Evolutionary conservation across 2,113 vertebrate genomes (phyloP).

Genomic region (Rattus rattus): DNA sequence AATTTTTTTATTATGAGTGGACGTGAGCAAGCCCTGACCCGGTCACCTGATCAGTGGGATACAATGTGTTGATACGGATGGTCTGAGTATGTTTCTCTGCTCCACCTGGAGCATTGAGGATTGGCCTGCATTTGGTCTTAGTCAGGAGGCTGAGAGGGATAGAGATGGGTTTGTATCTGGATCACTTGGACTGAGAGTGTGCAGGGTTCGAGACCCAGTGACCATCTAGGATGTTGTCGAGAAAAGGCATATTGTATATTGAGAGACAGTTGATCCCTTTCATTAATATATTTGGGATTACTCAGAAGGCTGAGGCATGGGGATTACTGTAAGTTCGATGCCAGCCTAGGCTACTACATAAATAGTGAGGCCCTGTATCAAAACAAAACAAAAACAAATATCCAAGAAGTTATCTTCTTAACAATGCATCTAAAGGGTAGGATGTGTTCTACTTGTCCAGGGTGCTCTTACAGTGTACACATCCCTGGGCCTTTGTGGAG

Average conservation of each 20-base stretch:
- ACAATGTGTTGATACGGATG: not conserved
- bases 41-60: not conserved
- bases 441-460: not conserved
- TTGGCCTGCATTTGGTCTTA: not conserved
- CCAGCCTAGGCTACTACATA: not conserved
- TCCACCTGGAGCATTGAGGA: not conserved
- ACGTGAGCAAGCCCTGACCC: not conserved
- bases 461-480: not conserved
- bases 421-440: not conserved
- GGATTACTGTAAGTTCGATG: not conserved
- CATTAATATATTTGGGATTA: not conserved
- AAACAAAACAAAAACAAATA: not conserved
- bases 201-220: not conserved
- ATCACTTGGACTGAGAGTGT: not conserved
- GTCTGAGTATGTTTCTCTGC: not conserved
- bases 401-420: not conserved
- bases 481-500: not conserved
- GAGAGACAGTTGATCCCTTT: not conserved
- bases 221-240: not conserved
- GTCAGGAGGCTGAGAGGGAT: not conserved
- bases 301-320: not conserved
- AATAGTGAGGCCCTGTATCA: not conserved
- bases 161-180: not conserved
- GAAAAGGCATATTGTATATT: not conserved
- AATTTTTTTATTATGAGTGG: not conserved